Evolutionary conservation across 2,888 invertebrate genomes (phyloP).

Genomic region (Lycocerus yunnanus): DNA sequence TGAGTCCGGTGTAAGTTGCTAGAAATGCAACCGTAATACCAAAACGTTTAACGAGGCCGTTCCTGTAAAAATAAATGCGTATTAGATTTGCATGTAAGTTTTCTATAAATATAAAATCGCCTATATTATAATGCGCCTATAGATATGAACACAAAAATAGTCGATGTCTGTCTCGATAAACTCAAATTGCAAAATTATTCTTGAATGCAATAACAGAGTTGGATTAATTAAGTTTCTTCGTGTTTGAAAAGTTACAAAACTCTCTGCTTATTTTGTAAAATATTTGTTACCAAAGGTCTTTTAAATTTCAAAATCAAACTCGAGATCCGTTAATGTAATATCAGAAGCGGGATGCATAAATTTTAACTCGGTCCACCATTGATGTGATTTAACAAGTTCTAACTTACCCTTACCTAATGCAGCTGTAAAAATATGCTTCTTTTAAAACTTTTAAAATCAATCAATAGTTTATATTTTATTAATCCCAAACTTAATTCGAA

Average conservation of each 20-base stretch:
- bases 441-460: background rate
- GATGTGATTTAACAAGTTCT: background rate
- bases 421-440: background rate
- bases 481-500: too few relatives aligned
- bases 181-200: background rate
- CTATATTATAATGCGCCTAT: background rate
- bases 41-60: constrained; percentile 81
- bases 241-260: background rate
- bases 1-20: constrained; percentile 88
- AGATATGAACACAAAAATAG: background rate
- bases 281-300: background rate
- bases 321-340: background rate
- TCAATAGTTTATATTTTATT: background rate
- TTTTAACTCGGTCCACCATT: background rate
- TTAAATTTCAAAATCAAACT: background rate
- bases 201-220: background rate
- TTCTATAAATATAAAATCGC: background rate
- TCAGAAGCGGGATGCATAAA: background rate
- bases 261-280: background rate
- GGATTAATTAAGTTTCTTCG: background rate
- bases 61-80: constrained; percentile 60
- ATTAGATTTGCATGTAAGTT: background rate
- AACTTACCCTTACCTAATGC: background rate
- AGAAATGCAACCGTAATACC: constrained; percentile 86
- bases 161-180: background rate